Percentiles rank a stretch among this genome's conserved stretches.
Conservation (phyloP, 2,888 invertebrate genomes). For the Brenthis ino region DNA sequence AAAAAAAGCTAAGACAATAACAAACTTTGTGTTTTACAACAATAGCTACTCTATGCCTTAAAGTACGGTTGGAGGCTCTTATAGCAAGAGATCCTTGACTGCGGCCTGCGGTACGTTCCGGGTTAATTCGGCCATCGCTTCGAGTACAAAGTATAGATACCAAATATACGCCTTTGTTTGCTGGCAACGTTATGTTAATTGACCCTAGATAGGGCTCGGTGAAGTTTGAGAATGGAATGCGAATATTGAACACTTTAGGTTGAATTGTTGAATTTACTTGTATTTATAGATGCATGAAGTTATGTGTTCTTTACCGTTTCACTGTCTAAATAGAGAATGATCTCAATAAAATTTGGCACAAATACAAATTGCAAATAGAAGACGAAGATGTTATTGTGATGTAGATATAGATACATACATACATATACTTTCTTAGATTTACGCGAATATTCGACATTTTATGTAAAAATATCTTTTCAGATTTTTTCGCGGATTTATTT, state of each 20-base stretch:
- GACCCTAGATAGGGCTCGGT: background rate
- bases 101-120: conserved; percentile 43
- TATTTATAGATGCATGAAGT: background rate
- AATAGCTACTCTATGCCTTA: conserved; percentile 34
- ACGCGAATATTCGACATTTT: too few species aligned
- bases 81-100: conserved; percentile 44
- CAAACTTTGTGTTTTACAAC: conserved; percentile 3
- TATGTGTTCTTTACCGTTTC: too few species aligned
- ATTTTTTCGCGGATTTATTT: too few species aligned
- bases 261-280: background rate
- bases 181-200: conserved; percentile 23
- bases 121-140: conserved; percentile 48
- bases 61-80: conserved; percentile 43
- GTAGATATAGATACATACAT: too few species aligned
- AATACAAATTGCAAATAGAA: too few species aligned
- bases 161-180: conserved; percentile 38
- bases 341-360: too few species aligned
- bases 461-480: too few species aligned
- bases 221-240: conserved; percentile 2
- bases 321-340: too few species aligned
- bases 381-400: too few species aligned
- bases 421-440: too few species aligned
- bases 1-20: too few species aligned
- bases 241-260: conserved; percentile 5
- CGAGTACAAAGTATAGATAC: conserved; percentile 38